phyloP scores from a whole-genome alignment of 2,888 invertebrate genomes.

The Calephelis perditalis region DNA sequence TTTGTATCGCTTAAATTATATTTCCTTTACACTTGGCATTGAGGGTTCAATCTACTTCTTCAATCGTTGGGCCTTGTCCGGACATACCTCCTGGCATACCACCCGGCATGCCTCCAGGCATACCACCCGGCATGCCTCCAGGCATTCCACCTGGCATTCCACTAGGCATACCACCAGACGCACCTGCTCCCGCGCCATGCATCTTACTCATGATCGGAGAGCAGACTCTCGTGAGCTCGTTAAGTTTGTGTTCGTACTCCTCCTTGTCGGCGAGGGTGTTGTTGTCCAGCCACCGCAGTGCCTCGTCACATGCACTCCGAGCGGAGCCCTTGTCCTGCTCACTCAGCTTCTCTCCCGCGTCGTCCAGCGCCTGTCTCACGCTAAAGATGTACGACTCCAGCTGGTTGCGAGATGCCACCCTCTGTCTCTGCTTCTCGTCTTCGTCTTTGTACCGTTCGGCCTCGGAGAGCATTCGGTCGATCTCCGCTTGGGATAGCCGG shows the following conservation, averaged over 20 bases:
- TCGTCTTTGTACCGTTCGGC: too few relatives aligned
- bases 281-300: too few relatives aligned
- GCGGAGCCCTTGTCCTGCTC: too few relatives aligned
- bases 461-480: too few relatives aligned
- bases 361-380: constrained; percentile 40
- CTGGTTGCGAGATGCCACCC: constrained; percentile 83
- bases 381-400: constrained; percentile 84
- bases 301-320: too few relatives aligned
- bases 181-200: constrained; percentile 67
- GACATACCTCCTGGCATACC: not conserved
- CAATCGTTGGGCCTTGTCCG: constrained; percentile 5
- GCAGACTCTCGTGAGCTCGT: constrained; percentile 78
- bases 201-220: constrained; percentile 77
- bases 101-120: not conserved
- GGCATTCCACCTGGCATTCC: not conserved
- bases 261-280: constrained; percentile 48
- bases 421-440: constrained; percentile 44
- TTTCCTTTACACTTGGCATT: too few relatives aligned
- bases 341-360: too few relatives aligned
- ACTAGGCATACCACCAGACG: constrained; percentile 12
- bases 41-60: not conserved
- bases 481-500: too few relatives aligned
- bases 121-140: not conserved
- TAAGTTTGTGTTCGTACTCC: constrained; percentile 79
- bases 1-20: too few relatives aligned